Evolutionary conservation across 2,797 vertebrate genomes (phyloP), one percentile per base, ranked within the genome.

Genomic region (Protosalanx chinensis): DNA sequence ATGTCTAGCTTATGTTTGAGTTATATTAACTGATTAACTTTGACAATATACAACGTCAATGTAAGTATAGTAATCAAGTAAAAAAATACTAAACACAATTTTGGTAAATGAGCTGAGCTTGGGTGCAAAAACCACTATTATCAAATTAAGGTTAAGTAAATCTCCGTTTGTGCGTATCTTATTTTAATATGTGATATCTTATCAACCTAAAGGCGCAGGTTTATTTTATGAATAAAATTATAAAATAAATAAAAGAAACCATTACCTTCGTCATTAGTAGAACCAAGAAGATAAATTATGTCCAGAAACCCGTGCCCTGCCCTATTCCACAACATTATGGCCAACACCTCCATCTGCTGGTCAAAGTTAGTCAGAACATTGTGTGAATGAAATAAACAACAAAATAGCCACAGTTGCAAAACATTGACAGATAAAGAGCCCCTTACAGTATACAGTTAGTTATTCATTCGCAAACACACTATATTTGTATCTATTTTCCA

Each of bases 271-370:
- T 46, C 41, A 13, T 12, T 46, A 0, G 41, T 46, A 56, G 51
- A n/a, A 56, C 5, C 15, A n/a, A n/a, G 18, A 56, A n/a, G 3
- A 16, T 16, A 56, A n/a, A 16, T 56, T 6, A n/a, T 16, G 65
- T 67, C 58, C 57, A 16, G 70, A 68, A 80, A 78, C 79, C 76
- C 81, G 72, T 84, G 37, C 72, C 75, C 75, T 63, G 32, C 49
- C 70, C 76, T 76, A n/a, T 72, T 61, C 64, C 30, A 7, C 41
- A 68, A 35, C 82, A 20, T 72, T 77, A 70, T 74, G 89, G 92
- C 87, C 70, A 83, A 90, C 76, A 87, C 75, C 86, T 8, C 89
- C 90, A 85, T 77, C 92, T 90, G 79, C 83, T 88, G 93, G 86
- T 66, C 15, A 0, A 18, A 6, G 6, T 16, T 5, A 3, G 12